phyloP scores from a whole-genome alignment of 2,113 vertebrate species.

The Numida meleagris region DNA sequence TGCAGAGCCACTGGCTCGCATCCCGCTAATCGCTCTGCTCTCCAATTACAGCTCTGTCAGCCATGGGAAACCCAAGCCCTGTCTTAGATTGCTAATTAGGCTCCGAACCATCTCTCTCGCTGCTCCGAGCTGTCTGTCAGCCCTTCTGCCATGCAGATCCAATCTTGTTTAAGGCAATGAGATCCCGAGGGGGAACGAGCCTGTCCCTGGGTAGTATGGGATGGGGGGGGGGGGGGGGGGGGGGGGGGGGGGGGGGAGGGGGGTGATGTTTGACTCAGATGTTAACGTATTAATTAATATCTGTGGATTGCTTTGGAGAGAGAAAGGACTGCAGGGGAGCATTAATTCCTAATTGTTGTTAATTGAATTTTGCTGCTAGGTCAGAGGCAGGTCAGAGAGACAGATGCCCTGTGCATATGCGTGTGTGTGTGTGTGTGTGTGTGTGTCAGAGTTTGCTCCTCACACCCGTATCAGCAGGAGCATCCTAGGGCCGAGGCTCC shows the following conservation, averaged over 20 bases:
- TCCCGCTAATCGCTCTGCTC: rapidly evolving
- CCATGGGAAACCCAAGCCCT: not conserved
- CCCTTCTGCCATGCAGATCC: not conserved
- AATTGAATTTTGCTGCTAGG: slow-evolving; percentile 24
- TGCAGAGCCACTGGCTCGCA: not conserved
- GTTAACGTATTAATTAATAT: slow-evolving; percentile 18
- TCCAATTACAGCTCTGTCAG: not conserved
- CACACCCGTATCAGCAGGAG: not conserved
- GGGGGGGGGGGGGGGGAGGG: no score
- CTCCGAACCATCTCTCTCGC: not conserved
- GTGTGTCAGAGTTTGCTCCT: not conserved
- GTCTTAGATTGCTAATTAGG: not conserved
- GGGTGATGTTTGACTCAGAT: not conserved
- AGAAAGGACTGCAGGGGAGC: not conserved
- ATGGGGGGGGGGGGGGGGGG: no score
- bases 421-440: not conserved
- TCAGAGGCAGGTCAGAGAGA: not conserved
- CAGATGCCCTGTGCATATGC: rapidly evolving
- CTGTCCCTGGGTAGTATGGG: not conserved
- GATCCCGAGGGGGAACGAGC: not conserved
- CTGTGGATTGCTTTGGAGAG: not conserved
- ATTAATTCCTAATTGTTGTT: slow-evolving; percentile 42
- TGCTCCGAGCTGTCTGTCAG: slow-evolving; percentile 17
- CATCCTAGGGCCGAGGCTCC: rapidly evolving
- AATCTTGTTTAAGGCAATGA: not conserved